A percentile compares a stretch with the other conserved stretches of the same genome.
phyloP scores from a whole-genome alignment of 2,888 invertebrate species.

The Sminthurinus aureus region DNA sequence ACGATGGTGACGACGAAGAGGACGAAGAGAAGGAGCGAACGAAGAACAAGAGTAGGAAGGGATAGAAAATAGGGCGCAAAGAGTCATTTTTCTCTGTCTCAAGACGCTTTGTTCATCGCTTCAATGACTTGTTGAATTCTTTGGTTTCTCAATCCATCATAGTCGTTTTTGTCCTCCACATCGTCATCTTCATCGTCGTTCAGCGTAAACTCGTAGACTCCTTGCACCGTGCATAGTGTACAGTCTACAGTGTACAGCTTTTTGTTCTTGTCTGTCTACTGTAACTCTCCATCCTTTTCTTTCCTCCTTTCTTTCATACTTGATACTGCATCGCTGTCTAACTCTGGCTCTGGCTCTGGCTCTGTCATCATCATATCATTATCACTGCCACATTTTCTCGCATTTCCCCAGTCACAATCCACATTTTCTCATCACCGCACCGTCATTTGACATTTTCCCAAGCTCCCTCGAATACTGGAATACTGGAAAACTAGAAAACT shows the following conservation, averaged over 20 bases:
- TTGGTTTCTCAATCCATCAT: slow-evolving; percentile 20
- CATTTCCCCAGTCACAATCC: neutral
- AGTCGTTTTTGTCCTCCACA: neutral
- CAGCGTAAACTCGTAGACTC: too few species aligned
- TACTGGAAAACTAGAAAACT: neutral
- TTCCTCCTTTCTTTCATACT: neutral
- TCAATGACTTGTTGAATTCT: slow-evolving; percentile 23
- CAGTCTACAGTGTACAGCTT: neutral
- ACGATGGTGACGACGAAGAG: neutral
- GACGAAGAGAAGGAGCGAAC: neutral
- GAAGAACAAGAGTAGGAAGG: neutral
- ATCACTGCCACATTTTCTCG: slow-evolving; percentile 9
- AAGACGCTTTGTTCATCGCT: slow-evolving; percentile 19
- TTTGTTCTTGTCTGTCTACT: neutral
- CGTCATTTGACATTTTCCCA: neutral
- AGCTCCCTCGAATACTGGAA: neutral
- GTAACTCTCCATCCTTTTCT: neutral
- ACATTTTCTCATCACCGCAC: neutral
- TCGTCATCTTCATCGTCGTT: neutral
- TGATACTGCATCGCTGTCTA: neutral
- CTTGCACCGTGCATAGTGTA: too few species aligned
- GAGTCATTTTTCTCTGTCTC: slow-evolving; percentile 20
- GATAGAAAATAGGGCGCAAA: neutral
- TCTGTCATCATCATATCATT: slow-evolving; percentile 16
- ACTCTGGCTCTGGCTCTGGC: neutral